A percentile compares a stretch with the other conserved stretches of the same genome.
phyloP scores from a whole-genome alignment of 2,113 vertebrate species.

The Sorex fumeus region DNA sequence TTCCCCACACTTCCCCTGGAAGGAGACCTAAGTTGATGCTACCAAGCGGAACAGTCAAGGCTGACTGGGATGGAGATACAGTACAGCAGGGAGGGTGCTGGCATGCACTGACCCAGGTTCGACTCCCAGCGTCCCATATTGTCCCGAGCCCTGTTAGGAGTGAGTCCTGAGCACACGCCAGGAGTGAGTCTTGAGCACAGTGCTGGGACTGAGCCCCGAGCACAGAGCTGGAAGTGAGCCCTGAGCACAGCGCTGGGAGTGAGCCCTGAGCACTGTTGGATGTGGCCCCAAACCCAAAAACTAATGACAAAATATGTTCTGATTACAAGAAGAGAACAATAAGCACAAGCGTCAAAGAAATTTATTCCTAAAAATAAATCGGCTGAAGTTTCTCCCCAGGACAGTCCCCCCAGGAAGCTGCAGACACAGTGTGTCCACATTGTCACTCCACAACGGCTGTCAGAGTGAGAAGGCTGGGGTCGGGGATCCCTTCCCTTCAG shows the following conservation, averaged over 20 bases:
- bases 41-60: background rate
- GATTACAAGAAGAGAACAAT: constrained; percentile 71
- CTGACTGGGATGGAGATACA: too few relatives aligned
- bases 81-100: too few relatives aligned
- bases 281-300: background rate
- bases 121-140: too few relatives aligned
- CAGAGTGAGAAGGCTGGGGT: background rate
- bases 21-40: constrained; percentile 35
- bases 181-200: too few relatives aligned
- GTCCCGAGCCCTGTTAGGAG: too few relatives aligned
- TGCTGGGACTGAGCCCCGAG: too few relatives aligned
- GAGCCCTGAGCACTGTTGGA: too few relatives aligned
- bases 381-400: constrained; percentile 49
- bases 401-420: constrained; percentile 55
- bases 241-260: too few relatives aligned
- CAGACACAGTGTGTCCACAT: constrained; percentile 1
- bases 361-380: constrained; percentile 85
- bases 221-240: too few relatives aligned
- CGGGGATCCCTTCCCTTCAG: background rate
- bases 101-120: too few relatives aligned
- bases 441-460: constrained; percentile 37
- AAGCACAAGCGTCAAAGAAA: constrained; percentile 73
- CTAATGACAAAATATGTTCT: constrained; percentile 14
- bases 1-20: background rate
- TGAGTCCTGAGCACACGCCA: too few relatives aligned